These are phyloP conservation scores for Battus philenor DNA, from an alignment of 1,140 invertebrate species.

Conservation along the genomic window DNA sequence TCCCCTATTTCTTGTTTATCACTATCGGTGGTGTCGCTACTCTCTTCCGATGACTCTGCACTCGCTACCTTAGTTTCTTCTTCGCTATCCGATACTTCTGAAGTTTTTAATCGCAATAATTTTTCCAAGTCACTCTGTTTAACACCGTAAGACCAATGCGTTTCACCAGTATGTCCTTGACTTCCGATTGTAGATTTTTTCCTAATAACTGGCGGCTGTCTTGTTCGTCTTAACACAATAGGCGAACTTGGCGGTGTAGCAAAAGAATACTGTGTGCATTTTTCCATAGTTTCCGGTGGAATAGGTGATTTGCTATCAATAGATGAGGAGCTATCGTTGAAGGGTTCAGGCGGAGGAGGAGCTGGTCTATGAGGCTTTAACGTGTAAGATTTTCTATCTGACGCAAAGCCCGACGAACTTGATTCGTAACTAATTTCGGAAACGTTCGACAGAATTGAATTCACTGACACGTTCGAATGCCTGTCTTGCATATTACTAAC, in stretches of 20 bases:
- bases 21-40: constrained; percentile 50
- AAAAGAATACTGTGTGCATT: constrained; percentile 47
- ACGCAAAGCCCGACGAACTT: constrained; percentile 63
- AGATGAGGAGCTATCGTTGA: constrained; percentile 51
- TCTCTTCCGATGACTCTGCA: constrained; percentile 35
- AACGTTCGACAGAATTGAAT: constrained; percentile 65
- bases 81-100: constrained; percentile 58
- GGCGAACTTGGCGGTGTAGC: constrained; percentile 55
- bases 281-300: constrained; percentile 29
- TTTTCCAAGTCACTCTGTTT: constrained; percentile 66
- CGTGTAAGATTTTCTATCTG: constrained; percentile 53
- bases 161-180: constrained; percentile 48
- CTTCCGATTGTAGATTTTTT: constrained; percentile 51
- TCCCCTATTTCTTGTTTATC: constrained; percentile 46
- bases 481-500: constrained; percentile 54
- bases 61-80: constrained; percentile 37
- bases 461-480: constrained; percentile 65
- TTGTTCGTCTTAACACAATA: constrained; percentile 43
- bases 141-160: constrained; percentile 68
- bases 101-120: constrained; percentile 57
- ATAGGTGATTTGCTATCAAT: constrained; percentile 42
- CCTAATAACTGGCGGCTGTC: constrained; percentile 64
- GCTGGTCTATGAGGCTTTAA: constrained; percentile 56
- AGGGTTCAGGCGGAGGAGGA: constrained; percentile 57
- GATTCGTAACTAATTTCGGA: constrained; percentile 65